Evolutionary conservation across 1,140 invertebrate species (phyloP).

Genomic region (Arion vulgaris): DNA sequence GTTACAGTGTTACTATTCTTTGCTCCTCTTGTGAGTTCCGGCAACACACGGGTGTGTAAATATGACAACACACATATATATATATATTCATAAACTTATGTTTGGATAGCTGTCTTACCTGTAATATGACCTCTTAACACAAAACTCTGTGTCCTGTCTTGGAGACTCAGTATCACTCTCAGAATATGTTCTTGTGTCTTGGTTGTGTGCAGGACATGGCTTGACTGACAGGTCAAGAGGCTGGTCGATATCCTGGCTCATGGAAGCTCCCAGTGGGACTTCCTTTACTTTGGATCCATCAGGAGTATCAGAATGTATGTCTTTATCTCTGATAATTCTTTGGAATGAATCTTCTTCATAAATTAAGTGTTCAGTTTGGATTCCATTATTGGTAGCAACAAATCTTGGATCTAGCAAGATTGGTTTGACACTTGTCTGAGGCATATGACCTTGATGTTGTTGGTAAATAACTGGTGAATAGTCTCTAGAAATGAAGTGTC

Average conservation of each 20-base stretch:
- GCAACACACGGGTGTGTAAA: no score
- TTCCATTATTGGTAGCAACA: not conserved
- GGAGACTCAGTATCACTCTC: not conserved
- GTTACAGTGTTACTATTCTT: no score
- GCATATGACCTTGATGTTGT: not conserved
- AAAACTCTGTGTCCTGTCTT: not conserved
- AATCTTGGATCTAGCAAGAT: not conserved
- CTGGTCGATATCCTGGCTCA: conserved; percentile 35
- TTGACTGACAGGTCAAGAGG: conserved; percentile 60
- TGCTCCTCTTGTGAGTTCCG: no score
- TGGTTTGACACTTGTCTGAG: not conserved
- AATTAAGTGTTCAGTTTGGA: not conserved
- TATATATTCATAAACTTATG: no score
- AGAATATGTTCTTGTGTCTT: not conserved
- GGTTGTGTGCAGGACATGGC: not conserved
- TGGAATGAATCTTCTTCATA: not conserved
- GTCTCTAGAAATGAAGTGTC: not conserved
- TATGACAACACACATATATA: no score
- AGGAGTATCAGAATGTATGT: not conserved
- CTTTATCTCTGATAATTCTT: not conserved
- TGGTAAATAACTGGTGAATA: conserved; percentile 2
- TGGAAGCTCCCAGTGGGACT: not conserved
- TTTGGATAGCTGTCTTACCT: not conserved
- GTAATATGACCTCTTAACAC: not conserved
- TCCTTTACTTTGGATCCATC: not conserved